Evolutionary conservation across 2,113 vertebrate genomes (phyloP), one percentile per base, ranked within the genome.

Genomic region (Gymnogyps californianus): DNA sequence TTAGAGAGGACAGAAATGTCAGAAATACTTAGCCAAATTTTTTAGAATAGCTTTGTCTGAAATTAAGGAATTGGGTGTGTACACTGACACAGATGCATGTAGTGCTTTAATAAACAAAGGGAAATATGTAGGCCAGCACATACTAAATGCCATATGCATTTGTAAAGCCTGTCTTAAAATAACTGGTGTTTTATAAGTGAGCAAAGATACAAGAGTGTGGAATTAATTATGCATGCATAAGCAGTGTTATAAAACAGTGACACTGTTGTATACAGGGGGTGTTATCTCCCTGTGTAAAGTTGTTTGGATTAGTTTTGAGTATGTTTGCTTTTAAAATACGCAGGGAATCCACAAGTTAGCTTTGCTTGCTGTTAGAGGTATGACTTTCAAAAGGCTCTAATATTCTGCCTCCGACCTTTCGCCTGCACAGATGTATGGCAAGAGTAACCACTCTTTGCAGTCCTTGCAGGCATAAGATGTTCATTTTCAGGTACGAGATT

Each of bases 261-360:
- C 42, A 49, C 42, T 49, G 21, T 85, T 90, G 83, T 55, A 31
- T 89, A 62, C 17, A 36, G 71, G 57, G 40, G 18, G 36, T 86
- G 81, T 83, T 83, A 78, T 20, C 40, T 89, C 58, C 18, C 69
- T 24, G 13, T 36, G 28, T 81, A 47, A 79, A 87, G 80, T 67
- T 86, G 84, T 93, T 95, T 85, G 80, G 58, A 80, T 90, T 90
- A 65, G 18, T 87, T 95, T 62, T 67, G 81, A 81, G 83, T 38
- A 38, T 89, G 62, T 94, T 96, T 95, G 71, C 82, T 95, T 90
- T 93, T 67, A 84, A 94, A 91, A 96, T 57, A 79, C 3, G 13
- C 13, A 69, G 74, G 54, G 66, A 95, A 87, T 74, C 67, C 58
- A 70, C 49, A 84, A 61, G 47, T 61, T 64, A 79, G 79, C 59